These are phyloP conservation scores for Xanthia icteritia DNA, from an alignment of 2,888 invertebrate species.

Conservation along the genomic window DNA sequence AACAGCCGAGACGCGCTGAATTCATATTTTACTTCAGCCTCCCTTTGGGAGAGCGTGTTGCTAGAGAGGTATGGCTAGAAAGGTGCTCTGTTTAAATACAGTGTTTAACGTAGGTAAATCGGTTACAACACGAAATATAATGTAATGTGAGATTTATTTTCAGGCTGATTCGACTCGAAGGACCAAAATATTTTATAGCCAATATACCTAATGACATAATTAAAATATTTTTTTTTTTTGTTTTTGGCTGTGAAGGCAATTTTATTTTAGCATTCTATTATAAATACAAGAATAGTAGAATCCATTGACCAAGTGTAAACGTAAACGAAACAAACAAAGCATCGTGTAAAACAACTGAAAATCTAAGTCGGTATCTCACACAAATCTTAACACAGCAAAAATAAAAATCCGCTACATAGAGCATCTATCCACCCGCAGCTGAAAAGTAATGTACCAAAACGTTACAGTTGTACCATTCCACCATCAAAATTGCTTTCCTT, in stretches of 20 bases:
- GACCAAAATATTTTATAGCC: not conserved
- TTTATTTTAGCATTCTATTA: too few species aligned
- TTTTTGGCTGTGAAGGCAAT: not conserved
- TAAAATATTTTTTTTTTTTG: too few species aligned
- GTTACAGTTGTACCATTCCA: slow-evolving; percentile 83
- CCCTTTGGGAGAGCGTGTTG: slow-evolving; percentile 77
- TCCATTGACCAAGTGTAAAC: not conserved
- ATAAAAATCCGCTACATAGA: slow-evolving; percentile 65
- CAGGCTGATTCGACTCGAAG: not conserved
- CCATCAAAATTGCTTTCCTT: slow-evolving; percentile 88
- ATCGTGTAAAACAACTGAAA: not conserved
- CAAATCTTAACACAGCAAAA: slow-evolving; percentile 5
- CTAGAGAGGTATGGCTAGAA: slow-evolving; percentile 65
- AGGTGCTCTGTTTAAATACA: slow-evolving; percentile 70
- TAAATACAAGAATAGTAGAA: not conserved
- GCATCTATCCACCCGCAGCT: slow-evolving; percentile 67
- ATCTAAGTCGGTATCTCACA: not conserved
- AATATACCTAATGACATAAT: not conserved
- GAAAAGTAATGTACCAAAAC: slow-evolving; percentile 79
- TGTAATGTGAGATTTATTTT: not conserved
- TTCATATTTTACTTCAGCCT: slow-evolving; percentile 87
- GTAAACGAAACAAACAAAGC: not conserved
- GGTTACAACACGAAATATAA: too few species aligned
- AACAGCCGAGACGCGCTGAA: slow-evolving; percentile 87
- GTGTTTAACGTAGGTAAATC: not conserved